Percentiles rank a stretch among this genome's conserved stretches.
Conservation (phyloP, 2,113 vertebrate genomes). For the Prunella himalayana region DNA sequence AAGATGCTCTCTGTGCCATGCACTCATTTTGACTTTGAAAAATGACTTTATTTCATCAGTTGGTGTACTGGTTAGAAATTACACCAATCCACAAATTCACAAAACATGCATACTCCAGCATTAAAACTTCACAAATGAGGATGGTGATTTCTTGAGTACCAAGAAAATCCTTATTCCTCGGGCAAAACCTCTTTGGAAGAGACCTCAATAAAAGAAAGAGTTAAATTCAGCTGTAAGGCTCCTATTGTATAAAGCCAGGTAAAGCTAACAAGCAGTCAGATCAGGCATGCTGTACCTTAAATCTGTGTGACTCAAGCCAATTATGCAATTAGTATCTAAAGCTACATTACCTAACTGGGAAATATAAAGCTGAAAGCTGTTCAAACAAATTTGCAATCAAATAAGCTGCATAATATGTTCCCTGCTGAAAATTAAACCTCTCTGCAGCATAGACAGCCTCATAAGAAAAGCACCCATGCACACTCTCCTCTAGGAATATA, state of each 20-base stretch:
- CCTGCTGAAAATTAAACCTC: conserved; percentile 67
- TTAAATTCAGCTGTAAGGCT: not conserved
- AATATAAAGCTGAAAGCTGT: conserved; percentile 69
- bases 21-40: not conserved
- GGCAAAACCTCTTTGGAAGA: not conserved
- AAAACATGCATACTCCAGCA: not conserved
- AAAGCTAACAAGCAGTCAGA: conserved; percentile 42
- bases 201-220: not conserved
- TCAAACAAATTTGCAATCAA: conserved; percentile 76
- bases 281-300: conserved; percentile 32
- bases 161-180: not conserved
- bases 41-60: not conserved
- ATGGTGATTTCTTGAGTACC: not conserved
- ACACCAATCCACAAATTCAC: not conserved
- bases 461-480: conserved; percentile 65
- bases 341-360: conserved; percentile 65
- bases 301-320: conserved; percentile 57
- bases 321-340: conserved; percentile 67
- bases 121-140: not conserved
- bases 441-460: conserved; percentile 56
- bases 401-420: conserved; percentile 65
- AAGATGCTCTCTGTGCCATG: not conserved
- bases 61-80: not conserved
- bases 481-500: conserved; percentile 46
- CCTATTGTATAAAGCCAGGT: not conserved